Conservation (phyloP, 2,888 invertebrate species). For the Sisyra terminalis region DNA sequence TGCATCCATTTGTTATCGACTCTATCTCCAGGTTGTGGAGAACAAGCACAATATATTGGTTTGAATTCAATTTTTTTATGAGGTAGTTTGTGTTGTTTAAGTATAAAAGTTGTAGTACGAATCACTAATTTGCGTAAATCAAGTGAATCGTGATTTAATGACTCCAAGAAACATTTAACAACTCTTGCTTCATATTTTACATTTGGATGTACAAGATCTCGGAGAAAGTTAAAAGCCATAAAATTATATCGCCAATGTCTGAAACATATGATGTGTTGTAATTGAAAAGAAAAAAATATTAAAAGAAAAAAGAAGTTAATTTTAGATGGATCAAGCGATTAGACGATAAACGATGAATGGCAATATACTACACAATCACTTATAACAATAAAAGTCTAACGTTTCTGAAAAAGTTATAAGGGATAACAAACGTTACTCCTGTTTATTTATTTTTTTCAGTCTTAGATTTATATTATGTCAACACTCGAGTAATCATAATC, state of each 20-base stretch:
- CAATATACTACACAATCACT: too few species aligned
- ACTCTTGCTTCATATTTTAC: constrained; percentile 42
- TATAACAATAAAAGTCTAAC: too few species aligned
- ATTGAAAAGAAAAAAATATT: too few species aligned
- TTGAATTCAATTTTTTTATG: constrained; percentile 42
- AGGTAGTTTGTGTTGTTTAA: constrained; percentile 55
- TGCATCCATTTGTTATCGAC: constrained; percentile 60
- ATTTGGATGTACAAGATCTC: constrained; percentile 54
- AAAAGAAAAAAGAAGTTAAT: too few species aligned
- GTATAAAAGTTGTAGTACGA: constrained; percentile 39
- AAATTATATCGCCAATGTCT: constrained; percentile 73
- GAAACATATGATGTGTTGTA: too few species aligned
- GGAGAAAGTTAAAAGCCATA: constrained; percentile 56
- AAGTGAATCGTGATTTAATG: constrained; percentile 61
- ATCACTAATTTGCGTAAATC: constrained; percentile 58
- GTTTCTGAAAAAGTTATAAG: too few species aligned
- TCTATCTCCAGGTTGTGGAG: constrained; percentile 34
- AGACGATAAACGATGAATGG: too few species aligned
- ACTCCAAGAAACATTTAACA: constrained; percentile 44
- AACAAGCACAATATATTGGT: constrained; percentile 20
- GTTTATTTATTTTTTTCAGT: too few species aligned
- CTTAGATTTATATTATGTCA: too few species aligned
- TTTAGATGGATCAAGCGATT: too few species aligned
- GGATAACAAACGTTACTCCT: too few species aligned
- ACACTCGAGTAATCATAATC: background rate